Evolutionary conservation across 2,888 invertebrate species (phyloP), one percentile per base, ranked within the genome.

Genomic region (Thymelicus sylvestris): DNA sequence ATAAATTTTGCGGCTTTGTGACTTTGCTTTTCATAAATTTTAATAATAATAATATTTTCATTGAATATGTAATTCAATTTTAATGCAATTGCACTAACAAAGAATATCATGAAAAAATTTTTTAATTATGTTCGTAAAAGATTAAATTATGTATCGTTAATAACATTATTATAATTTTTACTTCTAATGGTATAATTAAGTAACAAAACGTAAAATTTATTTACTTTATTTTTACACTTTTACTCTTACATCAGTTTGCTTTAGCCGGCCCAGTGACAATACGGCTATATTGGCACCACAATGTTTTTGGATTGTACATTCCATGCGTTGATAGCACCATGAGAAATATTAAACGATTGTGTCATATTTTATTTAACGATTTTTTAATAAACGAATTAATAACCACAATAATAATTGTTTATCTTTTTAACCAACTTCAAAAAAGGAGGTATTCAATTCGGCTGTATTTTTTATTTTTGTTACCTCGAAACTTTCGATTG

Each of bases 351-450:
- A 52, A 55, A 55, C 24, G 12, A 55, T 24, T 62, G 55, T 55
- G 62, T 62, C 62, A 62, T 62, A 62, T 47, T 61, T 41, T 61
- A 61, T 61, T 31, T 31, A 31, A 31, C 31, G 39, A 61, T 41
- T 61, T 61, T 19, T 44, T 44, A 61, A 12, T 59, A 59, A 61
- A 52, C 6, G 31, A 31, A 19, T 50, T 7, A 52, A 15, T 19
- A 52, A 52, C 19, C 65, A 67, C 59, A 69, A n/a, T n/a, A n/a
- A n/a, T n/a, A n/a, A 41, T 48, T 13, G 52, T 70, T 61, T 55
- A 10, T 52, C 50, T 12, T 52, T 50, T n/a, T 50, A 6, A 10
- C 15, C 15, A 3, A 15, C 7, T 6, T 19, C 19, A 19, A 19
- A 19, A 2, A 19, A 2, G 19, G 0, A 19, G 19, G 19, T 19